These are phyloP conservation scores for Ariopsis seemanni DNA, from an alignment of 2,113 vertebrate genomes.

Conservation along the genomic window DNA sequence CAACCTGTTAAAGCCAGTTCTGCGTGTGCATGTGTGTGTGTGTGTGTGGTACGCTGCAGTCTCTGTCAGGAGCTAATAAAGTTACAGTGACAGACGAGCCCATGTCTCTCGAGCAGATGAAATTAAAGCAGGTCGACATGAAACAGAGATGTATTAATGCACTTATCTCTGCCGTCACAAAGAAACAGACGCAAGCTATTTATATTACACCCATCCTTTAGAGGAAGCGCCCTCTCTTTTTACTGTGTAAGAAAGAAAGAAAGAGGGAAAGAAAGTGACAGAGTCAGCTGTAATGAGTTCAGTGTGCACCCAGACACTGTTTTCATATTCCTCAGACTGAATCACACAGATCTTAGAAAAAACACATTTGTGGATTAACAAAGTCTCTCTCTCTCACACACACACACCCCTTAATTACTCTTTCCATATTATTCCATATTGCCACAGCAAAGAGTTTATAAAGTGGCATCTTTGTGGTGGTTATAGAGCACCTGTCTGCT, in stretches of 20 bases:
- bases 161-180: conserved; percentile 80
- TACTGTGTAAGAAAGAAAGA: background rate
- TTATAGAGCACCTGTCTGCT: conserved; percentile 39
- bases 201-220: conserved; percentile 59
- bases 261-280: background rate
- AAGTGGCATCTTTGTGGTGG: conserved; percentile 37
- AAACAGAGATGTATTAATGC: conserved; percentile 89
- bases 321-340: background rate
- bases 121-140: conserved; percentile 93
- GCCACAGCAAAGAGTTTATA: conserved; percentile 7
- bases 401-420: background rate
- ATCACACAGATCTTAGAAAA: background rate
- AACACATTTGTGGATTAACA: background rate
- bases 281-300: background rate
- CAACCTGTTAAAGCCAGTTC: conserved; percentile 25
- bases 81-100: conserved; percentile 95
- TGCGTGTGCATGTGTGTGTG: conserved; percentile 16
- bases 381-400: background rate
- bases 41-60: background rate
- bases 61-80: conserved; percentile 85
- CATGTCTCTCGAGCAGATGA: conserved; percentile 89
- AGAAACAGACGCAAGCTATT: conserved; percentile 80
- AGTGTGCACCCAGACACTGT: background rate
- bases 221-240: background rate
- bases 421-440: conserved; percentile 5